phyloP scores from a whole-genome alignment of 1,140 invertebrate species.

The Callitettix versicolor region DNA sequence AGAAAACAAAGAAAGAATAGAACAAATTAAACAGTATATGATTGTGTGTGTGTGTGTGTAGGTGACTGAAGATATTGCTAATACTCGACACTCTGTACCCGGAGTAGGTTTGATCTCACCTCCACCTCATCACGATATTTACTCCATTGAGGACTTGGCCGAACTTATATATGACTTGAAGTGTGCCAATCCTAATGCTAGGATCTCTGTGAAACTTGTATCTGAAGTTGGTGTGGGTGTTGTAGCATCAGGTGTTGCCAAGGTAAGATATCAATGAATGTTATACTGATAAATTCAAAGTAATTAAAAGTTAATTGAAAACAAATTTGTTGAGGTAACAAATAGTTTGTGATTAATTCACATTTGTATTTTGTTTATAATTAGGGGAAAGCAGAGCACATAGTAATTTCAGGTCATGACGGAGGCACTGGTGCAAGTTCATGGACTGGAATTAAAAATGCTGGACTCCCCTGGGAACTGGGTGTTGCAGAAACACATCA shows the following conservation, averaged over 20 bases:
- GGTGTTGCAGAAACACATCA: constrained; percentile 97
- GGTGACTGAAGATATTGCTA: constrained; percentile 91
- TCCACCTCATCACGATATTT: constrained; percentile 98
- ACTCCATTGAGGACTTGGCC: constrained; percentile 97
- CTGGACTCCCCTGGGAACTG: constrained; percentile 94
- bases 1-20: too few relatives aligned
- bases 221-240: constrained; percentile 98
- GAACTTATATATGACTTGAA: constrained; percentile 98
- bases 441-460: constrained; percentile 93
- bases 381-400: constrained; percentile 94
- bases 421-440: constrained; percentile 96
- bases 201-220: constrained; percentile 96
- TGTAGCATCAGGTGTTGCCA: constrained; percentile 94
- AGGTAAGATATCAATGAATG: constrained; percentile 42
- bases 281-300: neutral
- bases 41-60: constrained; percentile 22
- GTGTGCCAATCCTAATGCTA: constrained; percentile 87
- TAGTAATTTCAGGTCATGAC: constrained; percentile 96
- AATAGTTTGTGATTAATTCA: neutral
- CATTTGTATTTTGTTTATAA: constrained; percentile 8
- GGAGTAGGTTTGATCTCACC: constrained; percentile 98
- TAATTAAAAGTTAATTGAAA: neutral
- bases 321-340: neutral
- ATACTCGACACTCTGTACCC: constrained; percentile 87
- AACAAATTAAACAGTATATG: too few relatives aligned